Base-by-base conservation (phyloP, 2,888 invertebrate species). In the Zootermopsis nevadensis region DNA sequence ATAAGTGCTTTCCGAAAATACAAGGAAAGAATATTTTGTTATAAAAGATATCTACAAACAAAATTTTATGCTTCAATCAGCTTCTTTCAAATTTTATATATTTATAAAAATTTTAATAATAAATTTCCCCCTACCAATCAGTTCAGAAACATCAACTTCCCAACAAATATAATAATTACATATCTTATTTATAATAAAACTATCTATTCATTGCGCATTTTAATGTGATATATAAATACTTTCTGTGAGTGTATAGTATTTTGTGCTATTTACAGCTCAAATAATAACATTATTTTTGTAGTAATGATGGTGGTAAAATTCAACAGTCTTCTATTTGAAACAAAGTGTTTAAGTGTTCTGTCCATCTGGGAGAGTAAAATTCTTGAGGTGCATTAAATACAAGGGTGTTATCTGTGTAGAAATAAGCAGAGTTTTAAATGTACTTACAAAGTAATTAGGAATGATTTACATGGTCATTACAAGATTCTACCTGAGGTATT, bases 141-240 rank as follows among this genome's bases (percentile, higher is more conserved):
- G 55, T 77, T 55, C 48, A 48, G 27, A 30, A 76, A 55, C 53
- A 30, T 77, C 19, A 80, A 66, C 66, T 24, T 66, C 67, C 80
- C 80, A 66, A 30, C 53, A 77, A 60, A 80, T 76, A 60, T 81
- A 81, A 66, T 53, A 81, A 48, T 53, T 24, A 81, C 10, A 3
- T 19, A 80, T 67, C 38, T 67, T 80, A 35, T 67, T 67, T 42
- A 80, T 38, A 80, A 35, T 53, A 77, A 31, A 77, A 38, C 60
- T 60, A 79, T 60, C n/a, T 30, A 77, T 30, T 77, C 42, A 53
- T 55, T 55, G 19, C 27, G 24, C 66, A 79, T 24, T 35, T 35
- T n/a, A 55, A 79, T 66, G 27, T 31, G 60, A 79, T 79, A 79
- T 79, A 79, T 79, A 79, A 79, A 79, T 79, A 79, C 35, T 66